These are phyloP conservation scores for Calidris pygmaea DNA, from an alignment of 2,113 vertebrate genomes.

Conservation along the genomic window DNA sequence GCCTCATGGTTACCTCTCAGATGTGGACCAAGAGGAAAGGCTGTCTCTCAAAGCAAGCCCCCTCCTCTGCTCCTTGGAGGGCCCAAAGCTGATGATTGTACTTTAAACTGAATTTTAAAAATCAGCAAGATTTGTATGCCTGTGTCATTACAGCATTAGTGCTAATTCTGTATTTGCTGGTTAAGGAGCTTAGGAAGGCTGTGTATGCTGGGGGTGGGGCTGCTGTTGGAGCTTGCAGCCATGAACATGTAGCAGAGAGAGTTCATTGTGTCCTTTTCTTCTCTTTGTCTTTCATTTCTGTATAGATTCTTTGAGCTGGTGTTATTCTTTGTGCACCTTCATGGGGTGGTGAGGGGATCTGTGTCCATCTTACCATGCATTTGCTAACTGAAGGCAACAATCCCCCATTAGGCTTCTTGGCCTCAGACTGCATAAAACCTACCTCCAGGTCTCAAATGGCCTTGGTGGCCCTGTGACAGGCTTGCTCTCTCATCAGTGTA, in stretches of 20 bases:
- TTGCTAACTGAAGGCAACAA: not conserved
- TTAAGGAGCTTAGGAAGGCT: not conserved
- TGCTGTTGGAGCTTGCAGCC: too few species aligned
- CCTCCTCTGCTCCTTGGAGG: not conserved
- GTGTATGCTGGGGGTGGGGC: too few species aligned
- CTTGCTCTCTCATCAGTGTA: fast-evolving
- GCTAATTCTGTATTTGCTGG: not conserved
- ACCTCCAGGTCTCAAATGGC: not conserved
- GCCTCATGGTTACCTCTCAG: not conserved
- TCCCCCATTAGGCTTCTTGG: not conserved
- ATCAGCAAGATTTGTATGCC: not conserved
- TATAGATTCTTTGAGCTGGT: not conserved
- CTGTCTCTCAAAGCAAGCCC: not conserved
- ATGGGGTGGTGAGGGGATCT: not conserved
- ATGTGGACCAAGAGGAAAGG: not conserved
- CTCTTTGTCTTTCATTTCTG: not conserved
- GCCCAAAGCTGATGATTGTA: not conserved
- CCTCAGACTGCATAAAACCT: not conserved
- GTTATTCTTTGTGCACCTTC: not conserved
- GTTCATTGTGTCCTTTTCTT: not conserved
- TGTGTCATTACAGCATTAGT: not conserved
- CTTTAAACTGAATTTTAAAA: not conserved
- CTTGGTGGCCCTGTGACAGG: not conserved
- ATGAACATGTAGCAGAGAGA: too few species aligned
- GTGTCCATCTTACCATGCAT: not conserved